Conservation (phyloP, 2,113 vertebrate genomes). For the Polypterus bichir region DNA sequence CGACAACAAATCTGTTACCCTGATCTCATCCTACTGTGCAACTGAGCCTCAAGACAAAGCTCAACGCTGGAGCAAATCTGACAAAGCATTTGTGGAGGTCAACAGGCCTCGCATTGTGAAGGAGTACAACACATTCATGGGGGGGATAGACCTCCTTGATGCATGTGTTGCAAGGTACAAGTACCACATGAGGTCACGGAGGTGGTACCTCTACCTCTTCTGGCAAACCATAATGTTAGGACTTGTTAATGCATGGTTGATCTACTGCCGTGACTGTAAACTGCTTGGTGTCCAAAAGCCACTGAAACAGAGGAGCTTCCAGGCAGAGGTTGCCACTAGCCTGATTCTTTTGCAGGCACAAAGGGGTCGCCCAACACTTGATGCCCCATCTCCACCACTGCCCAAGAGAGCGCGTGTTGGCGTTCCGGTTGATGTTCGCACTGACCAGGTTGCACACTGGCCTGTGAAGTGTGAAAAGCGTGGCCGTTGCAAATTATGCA, state of each 20-base stretch:
- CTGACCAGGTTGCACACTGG: too few species aligned
- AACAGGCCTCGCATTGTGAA: constrained; percentile 15
- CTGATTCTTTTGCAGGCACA: constrained; percentile 3
- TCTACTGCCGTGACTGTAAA: too few species aligned
- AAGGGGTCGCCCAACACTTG: not conserved
- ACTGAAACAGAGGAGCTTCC: constrained; percentile 1
- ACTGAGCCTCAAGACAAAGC: constrained; percentile 4
- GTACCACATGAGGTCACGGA: constrained; percentile 9
- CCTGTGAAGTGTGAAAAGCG: too few species aligned
- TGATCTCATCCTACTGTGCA: constrained; percentile 18
- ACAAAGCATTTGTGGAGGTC: constrained; percentile 7
- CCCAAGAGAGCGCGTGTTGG: too few species aligned
- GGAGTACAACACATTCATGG: constrained; percentile 14
- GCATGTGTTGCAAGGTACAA: constrained; percentile 13
- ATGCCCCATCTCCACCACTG: too few species aligned
- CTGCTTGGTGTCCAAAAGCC: not conserved
- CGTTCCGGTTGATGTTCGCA: too few species aligned
- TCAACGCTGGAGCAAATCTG: constrained; percentile 9
- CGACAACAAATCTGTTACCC: constrained; percentile 14
- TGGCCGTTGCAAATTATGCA: too few species aligned
- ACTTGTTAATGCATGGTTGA: too few species aligned
- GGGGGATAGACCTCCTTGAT: constrained; percentile 11
- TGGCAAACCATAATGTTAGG: constrained; percentile 11
- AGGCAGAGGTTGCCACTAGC: constrained; percentile 9
- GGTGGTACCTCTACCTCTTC: constrained; percentile 12